Evolutionary conservation across 2,797 vertebrate species (phyloP).

Genomic region (Rhynchonycteris naso): DNA sequence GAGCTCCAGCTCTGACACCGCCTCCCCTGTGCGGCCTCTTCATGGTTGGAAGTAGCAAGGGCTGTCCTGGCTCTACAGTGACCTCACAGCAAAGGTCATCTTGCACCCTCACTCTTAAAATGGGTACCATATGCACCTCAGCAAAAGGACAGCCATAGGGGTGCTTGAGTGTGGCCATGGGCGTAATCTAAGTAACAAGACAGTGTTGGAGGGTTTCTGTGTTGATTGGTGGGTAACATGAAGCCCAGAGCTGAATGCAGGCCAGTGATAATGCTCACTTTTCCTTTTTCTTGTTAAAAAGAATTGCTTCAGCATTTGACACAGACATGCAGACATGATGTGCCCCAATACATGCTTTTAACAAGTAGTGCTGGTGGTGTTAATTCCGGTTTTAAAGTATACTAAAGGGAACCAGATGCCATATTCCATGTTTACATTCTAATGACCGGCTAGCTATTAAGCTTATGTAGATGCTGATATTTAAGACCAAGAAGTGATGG

Average conservation of each 20-base stretch:
- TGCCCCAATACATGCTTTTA: rapidly evolving
- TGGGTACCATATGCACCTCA: background rate
- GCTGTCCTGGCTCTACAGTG: background rate
- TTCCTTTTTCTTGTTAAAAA: background rate
- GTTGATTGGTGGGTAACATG: no score
- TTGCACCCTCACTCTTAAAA: background rate
- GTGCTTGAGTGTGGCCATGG: background rate
- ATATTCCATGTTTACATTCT: background rate
- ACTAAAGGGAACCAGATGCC: background rate
- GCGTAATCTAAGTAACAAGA: background rate
- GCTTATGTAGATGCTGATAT: rapidly evolving
- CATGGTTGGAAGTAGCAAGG: no score
- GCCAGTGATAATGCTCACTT: background rate
- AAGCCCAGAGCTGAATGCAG: background rate
- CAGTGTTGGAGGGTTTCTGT: background rate
- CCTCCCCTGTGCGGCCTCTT: background rate
- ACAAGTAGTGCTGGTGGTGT: rapidly evolving
- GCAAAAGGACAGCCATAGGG: background rate
- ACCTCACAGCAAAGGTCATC: background rate
- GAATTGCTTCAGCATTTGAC: background rate
- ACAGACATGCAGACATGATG: rapidly evolving
- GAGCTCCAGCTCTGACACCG: background rate
- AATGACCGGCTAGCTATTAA: rapidly evolving
- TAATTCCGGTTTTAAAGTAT: background rate
- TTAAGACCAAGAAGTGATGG: background rate